Evolutionary conservation across 2,113 vertebrate genomes (phyloP).

Genomic region (Tragelaphus strepsiceros): DNA sequence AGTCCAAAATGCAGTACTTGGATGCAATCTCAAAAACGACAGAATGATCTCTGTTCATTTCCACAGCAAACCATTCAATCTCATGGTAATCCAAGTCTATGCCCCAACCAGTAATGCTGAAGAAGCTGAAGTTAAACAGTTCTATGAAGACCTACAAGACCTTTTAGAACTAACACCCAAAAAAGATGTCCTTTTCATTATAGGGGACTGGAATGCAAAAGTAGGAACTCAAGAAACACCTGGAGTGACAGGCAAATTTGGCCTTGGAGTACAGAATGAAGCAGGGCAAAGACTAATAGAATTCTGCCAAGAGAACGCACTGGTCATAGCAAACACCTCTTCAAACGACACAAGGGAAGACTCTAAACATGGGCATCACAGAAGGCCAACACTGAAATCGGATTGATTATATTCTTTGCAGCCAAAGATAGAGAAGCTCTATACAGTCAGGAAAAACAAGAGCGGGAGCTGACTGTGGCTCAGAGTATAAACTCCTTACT

Average conservation of each 20-base stretch:
- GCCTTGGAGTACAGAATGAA: neutral
- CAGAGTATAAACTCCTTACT: neutral
- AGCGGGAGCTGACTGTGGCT: neutral
- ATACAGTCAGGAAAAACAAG: neutral
- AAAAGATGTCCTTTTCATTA: neutral
- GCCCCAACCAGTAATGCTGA: neutral
- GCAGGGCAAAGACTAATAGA: neutral
- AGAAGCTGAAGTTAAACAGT: neutral
- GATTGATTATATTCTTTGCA: neutral
- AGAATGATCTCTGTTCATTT: neutral
- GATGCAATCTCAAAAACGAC: neutral
- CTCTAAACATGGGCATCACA: neutral
- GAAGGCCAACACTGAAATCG: neutral
- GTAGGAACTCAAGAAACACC: neutral
- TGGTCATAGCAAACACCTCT: neutral
- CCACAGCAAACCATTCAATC: neutral
- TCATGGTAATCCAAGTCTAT: neutral
- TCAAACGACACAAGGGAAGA: neutral
- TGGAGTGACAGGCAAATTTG: neutral
- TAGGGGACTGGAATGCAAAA: neutral
- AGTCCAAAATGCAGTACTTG: neutral
- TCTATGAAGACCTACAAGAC: neutral
- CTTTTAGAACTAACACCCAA: neutral
- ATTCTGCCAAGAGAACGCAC: rapidly evolving
- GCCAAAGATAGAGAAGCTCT: neutral